Evolutionary conservation across 2,113 vertebrate species (phyloP).

Genomic region (Eretmodus cyanostictus): DNA sequence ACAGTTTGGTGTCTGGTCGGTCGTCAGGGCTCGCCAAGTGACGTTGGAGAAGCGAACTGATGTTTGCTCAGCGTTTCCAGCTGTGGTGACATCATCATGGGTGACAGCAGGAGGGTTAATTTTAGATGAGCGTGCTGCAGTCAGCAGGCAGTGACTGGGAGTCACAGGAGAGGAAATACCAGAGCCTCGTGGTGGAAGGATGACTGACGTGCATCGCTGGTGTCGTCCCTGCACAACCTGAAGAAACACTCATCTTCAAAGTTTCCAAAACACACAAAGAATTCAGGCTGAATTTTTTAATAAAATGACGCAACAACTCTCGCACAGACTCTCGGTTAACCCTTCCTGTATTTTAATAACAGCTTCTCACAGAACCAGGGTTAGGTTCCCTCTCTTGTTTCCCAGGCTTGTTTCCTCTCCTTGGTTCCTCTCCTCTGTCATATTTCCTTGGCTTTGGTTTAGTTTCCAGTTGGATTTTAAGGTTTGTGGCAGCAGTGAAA

Average conservation of each 20-base stretch:
- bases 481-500: background rate
- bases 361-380: background rate
- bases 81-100: background rate
- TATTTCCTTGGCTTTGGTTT: background rate
- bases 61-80: background rate
- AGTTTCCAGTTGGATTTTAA: background rate
- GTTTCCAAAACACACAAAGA: background rate
- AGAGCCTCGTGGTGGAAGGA: conserved; percentile 10
- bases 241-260: background rate
- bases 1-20: background rate
- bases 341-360: background rate
- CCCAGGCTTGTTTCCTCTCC: background rate
- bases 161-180: conserved; percentile 40
- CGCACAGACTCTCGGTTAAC: background rate
- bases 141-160: conserved; percentile 20
- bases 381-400: background rate
- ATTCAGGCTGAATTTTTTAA: background rate
- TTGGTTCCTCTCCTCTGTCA: background rate
- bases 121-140: background rate
- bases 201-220: background rate
- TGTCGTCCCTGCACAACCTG: rapidly evolving
- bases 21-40: background rate
- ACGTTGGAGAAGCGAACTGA: background rate
- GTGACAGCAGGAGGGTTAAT: background rate
- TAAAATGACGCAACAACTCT: background rate